Evolutionary conservation across 1,140 invertebrate species (phyloP).

Genomic region (Diachasma alloeum): DNA sequence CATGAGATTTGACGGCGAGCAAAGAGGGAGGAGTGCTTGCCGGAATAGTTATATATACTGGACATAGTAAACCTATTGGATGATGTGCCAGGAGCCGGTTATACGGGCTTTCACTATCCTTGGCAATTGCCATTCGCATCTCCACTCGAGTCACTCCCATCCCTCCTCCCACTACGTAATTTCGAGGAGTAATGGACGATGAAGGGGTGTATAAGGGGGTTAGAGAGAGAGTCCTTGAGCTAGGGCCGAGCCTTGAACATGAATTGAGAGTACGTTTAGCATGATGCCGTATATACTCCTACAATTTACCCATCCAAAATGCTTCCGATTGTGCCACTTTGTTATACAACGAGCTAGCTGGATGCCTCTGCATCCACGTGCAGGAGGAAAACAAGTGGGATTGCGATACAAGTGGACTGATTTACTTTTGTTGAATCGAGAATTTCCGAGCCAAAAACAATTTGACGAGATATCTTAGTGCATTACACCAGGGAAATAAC

Average conservation of each 20-base stretch:
- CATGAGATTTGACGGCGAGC: background rate
- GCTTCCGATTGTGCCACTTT: conserved; percentile 9
- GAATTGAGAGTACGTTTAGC: conserved; percentile 26
- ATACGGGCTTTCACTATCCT: conserved; percentile 27
- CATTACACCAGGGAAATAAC: too few species aligned
- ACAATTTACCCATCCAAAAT: conserved; percentile 15
- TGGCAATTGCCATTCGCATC: conserved; percentile 25
- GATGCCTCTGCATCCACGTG: background rate
- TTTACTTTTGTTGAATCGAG: background rate
- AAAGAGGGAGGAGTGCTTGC: background rate
- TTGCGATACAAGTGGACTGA: background rate
- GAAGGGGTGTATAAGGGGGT: background rate
- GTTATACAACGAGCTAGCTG: conserved; percentile 1
- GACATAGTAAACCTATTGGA: background rate
- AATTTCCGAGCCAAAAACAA: background rate
- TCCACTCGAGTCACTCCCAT: background rate
- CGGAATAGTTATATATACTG: background rate
- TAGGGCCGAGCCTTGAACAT: conserved; percentile 20
- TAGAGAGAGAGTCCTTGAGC: conserved; percentile 13
- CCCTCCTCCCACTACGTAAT: background rate
- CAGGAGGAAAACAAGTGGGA: background rate
- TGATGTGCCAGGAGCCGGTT: conserved; percentile 4
- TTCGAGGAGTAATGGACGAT: conserved; percentile 13
- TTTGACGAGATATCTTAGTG: too few species aligned
- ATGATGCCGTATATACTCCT: conserved; percentile 11